Conservation (phyloP, 2,113 vertebrate species). For the Otolemur garnettii region DNA sequence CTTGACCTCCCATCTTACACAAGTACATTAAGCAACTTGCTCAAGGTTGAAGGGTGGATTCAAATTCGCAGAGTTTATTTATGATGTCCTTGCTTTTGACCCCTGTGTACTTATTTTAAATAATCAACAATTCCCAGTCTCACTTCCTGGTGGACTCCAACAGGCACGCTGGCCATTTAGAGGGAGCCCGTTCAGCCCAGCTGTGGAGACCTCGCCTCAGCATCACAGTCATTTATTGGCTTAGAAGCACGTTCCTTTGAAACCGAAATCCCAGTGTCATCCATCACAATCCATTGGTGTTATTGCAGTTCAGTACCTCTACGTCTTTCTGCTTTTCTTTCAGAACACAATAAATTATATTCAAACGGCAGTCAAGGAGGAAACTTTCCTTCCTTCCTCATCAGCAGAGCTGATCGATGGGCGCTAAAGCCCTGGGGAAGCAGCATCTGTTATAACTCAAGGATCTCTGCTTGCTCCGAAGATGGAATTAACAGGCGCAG, state of each 20-base stretch:
- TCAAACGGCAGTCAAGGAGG: conserved; percentile 70
- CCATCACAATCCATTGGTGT: conserved; percentile 57
- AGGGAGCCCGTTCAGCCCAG: not conserved
- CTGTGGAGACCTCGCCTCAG: not conserved
- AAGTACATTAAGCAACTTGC: not conserved
- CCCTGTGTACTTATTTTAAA: not conserved
- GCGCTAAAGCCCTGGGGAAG: conserved; percentile 61
- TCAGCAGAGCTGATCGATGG: conserved; percentile 71
- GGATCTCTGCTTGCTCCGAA: conserved; percentile 50
- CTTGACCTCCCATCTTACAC: not conserved
- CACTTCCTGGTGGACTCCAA: not conserved
- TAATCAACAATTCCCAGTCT: not conserved
- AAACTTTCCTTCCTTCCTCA: conserved; percentile 65
- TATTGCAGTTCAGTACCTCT: conserved; percentile 35
- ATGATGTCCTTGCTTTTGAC: not conserved
- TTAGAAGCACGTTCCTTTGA: conserved; percentile 27
- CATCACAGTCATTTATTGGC: not conserved
- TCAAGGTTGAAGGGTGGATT: not conserved
- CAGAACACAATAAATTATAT: conserved; percentile 68
- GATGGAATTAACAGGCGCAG: conserved; percentile 72
- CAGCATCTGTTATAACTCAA: conserved; percentile 76
- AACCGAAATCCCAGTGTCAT: conserved; percentile 2
- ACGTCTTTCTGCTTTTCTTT: conserved; percentile 27
- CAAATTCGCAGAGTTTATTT: not conserved
- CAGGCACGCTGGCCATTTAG: not conserved